phyloP scores from a whole-genome alignment of 2,113 vertebrate genomes.

The Heloderma charlesbogerti region DNA sequence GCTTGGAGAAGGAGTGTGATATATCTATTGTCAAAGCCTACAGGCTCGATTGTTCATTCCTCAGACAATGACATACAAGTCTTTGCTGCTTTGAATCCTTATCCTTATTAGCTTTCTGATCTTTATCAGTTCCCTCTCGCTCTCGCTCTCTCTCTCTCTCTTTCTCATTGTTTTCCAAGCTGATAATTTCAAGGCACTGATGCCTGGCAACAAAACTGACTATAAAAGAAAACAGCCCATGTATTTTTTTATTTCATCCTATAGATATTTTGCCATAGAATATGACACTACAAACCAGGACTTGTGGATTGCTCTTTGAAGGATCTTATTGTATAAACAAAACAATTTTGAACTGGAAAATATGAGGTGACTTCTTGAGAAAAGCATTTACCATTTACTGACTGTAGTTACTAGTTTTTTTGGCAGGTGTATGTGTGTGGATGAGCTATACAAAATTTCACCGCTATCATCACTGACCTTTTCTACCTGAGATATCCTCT shows the following conservation, averaged over 20 bases:
- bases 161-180: neutral
- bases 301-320: neutral
- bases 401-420: neutral
- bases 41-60: neutral
- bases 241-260: conserved; percentile 17
- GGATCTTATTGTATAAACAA: neutral
- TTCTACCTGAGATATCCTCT: neutral
- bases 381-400: neutral
- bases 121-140: neutral
- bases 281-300: neutral
- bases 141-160: neutral
- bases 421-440: conserved; percentile 34
- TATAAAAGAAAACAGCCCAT: conserved; percentile 12
- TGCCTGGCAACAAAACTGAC: conserved; percentile 23
- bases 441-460: conserved; percentile 7
- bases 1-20: conserved; percentile 17
- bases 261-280: conserved; percentile 15
- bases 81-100: neutral
- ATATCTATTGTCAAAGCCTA: neutral
- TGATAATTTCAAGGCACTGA: neutral
- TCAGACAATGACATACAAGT: neutral
- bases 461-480: conserved; percentile 13
- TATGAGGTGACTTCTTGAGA: neutral
- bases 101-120: neutral
- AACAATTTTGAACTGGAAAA: neutral